Base-by-base conservation (phyloP, 23 tunicate genomes). In the Styela clava region DNA sequence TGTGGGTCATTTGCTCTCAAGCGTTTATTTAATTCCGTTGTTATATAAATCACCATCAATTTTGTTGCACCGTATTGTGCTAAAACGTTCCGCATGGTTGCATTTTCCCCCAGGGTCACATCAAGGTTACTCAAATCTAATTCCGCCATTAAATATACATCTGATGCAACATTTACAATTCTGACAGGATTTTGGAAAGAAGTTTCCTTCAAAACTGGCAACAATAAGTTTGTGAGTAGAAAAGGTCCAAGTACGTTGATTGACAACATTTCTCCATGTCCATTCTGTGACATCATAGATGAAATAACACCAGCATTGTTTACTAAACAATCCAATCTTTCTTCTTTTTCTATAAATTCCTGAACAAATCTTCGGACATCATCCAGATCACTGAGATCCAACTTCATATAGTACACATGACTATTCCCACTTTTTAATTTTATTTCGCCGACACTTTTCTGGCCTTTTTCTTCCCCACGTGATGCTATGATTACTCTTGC, bases 401-500 rank as follows among this genome's bases (percentile, higher is more conserved):
- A 24, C 68, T 76, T 76, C 68, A 35, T 76, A 24, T 12, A 37
- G 36, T 35, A 24, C 19, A 76, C 65, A 18, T 37, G 20, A 33
- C 26, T 0, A 52, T 29, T 76, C 26, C 81, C 81, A 37, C 61
- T 35, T 37, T 33, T 52, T 37, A 0, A 22, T 52, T 29, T 20
- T 32, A 76, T 76, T 76, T 76, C 81, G 12, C 19, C 33, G 0
- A 76, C 30, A 52, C 31, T 56, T 27, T 35, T 76, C 24, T 51
- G 35, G 27, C 1, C 81, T 36, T 35, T 76, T 24, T 35, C 52
- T 21, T 33, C 65, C 35, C 36, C 16, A 25, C 81, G 64, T 9
- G 65, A 76, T 23, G 81, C 81, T 1, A 76, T 76, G 2, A 76
- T 76, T 7, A 76, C 64, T 52, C 64, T 44, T 44, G 81, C 81